These are phyloP conservation scores for Caenorhabditis brenneri DNA, from an alignment of 1,140 invertebrate species.

Conservation along the genomic window DNA sequence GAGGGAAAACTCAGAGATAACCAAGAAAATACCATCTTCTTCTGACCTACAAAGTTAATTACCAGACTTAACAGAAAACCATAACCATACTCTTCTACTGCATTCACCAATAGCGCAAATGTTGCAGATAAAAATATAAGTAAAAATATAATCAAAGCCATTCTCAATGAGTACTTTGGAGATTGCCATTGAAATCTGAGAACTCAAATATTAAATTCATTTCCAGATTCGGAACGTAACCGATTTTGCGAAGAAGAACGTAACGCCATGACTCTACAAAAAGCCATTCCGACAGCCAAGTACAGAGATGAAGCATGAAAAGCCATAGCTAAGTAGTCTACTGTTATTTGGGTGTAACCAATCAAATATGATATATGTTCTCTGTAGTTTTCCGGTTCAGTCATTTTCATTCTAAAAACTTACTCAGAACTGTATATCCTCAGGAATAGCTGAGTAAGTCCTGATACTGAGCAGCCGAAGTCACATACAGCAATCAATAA, in stretches of 20 bases:
- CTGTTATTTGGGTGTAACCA: not conserved
- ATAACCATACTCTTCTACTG: not conserved
- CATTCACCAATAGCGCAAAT: not conserved
- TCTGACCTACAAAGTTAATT: not conserved
- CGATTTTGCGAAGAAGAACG: not conserved
- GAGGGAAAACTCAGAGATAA: not conserved
- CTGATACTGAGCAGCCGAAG: not conserved
- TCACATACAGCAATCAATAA: not conserved
- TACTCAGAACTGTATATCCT: conserved; percentile 8
- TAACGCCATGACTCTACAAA: not conserved
- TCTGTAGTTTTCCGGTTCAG: not conserved
- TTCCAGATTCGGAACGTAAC: not conserved
- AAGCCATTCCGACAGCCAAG: not conserved
- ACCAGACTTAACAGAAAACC: no score
- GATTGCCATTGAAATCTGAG: not conserved
- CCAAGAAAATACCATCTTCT: not conserved
- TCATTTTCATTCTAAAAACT: no score
- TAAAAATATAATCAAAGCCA: not conserved
- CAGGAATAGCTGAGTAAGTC: not conserved
- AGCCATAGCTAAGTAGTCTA: not conserved
- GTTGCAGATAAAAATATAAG: not conserved
- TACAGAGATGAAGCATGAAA: conserved; percentile 7
- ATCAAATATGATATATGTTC: not conserved
- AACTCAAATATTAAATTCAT: not conserved
- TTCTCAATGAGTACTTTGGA: not conserved